Evolutionary conservation across 2,113 vertebrate species (phyloP).

Genomic region (Cyrtonyx montezumae): DNA sequence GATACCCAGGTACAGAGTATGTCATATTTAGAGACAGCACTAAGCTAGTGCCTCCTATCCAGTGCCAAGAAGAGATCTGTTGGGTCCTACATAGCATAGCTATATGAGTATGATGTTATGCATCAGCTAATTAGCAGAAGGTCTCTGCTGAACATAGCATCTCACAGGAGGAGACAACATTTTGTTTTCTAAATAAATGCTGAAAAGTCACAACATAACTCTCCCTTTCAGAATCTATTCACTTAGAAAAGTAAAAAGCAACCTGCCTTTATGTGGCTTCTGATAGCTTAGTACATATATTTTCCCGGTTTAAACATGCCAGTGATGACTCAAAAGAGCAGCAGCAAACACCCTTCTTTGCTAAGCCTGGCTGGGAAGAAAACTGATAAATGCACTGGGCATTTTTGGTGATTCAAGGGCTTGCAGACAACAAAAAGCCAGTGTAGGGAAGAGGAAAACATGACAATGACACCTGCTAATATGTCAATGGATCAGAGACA

Average conservation of each 20-base stretch:
- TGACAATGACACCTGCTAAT: neutral
- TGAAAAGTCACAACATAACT: neutral
- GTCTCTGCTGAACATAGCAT: neutral
- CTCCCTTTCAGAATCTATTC: neutral
- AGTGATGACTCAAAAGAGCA: neutral
- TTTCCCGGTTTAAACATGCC: neutral
- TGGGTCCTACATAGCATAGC: neutral
- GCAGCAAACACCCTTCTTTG: neutral
- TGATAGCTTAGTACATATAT: neutral
- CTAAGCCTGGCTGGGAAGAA: neutral
- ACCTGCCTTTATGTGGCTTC: neutral
- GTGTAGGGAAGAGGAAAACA: neutral
- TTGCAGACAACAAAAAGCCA: neutral
- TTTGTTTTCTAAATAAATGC: neutral
- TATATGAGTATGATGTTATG: neutral
- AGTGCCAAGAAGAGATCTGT: neutral
- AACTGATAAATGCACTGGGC: neutral
- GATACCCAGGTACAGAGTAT: neutral
- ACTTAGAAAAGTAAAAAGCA: conserved; percentile 12
- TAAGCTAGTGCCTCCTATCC: neutral
- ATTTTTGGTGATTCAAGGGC: neutral
- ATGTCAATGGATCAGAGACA: neutral
- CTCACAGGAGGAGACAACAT: neutral
- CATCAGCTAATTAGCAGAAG: neutral
- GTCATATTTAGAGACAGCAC: neutral